These are phyloP conservation scores for Timandra comae DNA, from an alignment of 2,888 invertebrate genomes.

Conservation along the genomic window DNA sequence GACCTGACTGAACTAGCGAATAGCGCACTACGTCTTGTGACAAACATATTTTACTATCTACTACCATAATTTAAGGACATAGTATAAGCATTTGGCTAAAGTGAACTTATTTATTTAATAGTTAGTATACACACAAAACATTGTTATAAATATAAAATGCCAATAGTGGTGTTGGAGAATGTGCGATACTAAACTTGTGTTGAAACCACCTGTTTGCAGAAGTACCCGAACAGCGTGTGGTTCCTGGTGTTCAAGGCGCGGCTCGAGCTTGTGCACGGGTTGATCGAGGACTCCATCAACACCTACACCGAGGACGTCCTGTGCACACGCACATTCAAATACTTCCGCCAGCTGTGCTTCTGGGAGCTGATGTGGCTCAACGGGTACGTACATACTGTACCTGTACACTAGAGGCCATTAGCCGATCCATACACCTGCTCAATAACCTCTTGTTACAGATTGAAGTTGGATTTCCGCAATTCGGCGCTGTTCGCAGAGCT, in stretches of 20 bases:
- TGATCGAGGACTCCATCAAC: slow-evolving; percentile 81
- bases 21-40: too few relatives aligned
- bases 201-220: slow-evolving; percentile 57
- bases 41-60: too few relatives aligned
- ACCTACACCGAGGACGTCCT: slow-evolving; percentile 88
- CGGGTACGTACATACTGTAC: slow-evolving; percentile 76
- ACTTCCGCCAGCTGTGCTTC: slow-evolving; percentile 95
- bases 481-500: slow-evolving; percentile 83
- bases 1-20: too few relatives aligned
- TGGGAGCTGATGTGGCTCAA: slow-evolving; percentile 97
- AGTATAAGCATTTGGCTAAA: too few relatives aligned
- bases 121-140: too few relatives aligned
- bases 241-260: slow-evolving; percentile 94
- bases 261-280: slow-evolving; percentile 87
- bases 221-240: slow-evolving; percentile 90
- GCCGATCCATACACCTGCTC: too few relatives aligned
- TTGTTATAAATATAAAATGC: not conserved
- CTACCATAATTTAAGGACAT: too few relatives aligned
- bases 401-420: too few relatives aligned
- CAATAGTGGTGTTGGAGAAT: slow-evolving; percentile 15
- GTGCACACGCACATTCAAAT: slow-evolving; percentile 87
- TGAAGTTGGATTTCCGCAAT: slow-evolving; percentile 85
- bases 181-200: too few relatives aligned
- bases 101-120: too few relatives aligned
- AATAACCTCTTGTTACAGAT: too few relatives aligned